Percentiles rank a stretch among this genome's conserved stretches.
Evolutionary conservation across 2,113 vertebrate species (phyloP).

Genomic region (Gorsachius goisagi): DNA sequence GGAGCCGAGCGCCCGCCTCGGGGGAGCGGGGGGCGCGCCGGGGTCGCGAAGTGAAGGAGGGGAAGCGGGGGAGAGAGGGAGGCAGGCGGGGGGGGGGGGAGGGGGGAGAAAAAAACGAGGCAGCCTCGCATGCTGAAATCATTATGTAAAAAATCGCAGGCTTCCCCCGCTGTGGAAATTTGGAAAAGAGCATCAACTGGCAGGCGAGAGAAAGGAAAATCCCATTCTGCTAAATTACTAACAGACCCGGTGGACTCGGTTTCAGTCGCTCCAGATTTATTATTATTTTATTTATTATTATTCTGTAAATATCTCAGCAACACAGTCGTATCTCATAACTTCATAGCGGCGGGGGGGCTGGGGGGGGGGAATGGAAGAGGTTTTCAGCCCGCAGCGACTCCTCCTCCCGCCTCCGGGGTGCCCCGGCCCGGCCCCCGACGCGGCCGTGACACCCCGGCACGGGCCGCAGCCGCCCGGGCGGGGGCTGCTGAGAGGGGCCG

Average conservation of each 20-base stretch:
- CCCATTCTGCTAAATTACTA: constrained; percentile 79
- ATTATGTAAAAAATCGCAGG: constrained; percentile 74
- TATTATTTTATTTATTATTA: constrained; percentile 43
- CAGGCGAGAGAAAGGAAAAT: constrained; percentile 80
- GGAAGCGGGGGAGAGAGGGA: not conserved
- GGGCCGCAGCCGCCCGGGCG: too few species aligned
- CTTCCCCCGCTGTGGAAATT: constrained; percentile 82
- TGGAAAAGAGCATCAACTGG: constrained; percentile 78
- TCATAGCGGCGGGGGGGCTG: not conserved
- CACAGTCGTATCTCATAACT: not conserved
- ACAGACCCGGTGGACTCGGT: constrained; percentile 62
- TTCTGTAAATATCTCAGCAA: constrained; percentile 61
- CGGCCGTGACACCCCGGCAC: too few species aligned
- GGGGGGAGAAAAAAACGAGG: not conserved
- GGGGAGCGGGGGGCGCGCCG: not conserved
- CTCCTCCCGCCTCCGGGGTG: too few species aligned
- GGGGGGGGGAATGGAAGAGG: too few species aligned
- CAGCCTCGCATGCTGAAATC: constrained; percentile 73
- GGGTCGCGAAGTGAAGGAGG: not conserved
- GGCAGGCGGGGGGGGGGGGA: not conserved
- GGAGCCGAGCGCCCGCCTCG: not conserved
- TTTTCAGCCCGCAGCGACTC: too few species aligned
- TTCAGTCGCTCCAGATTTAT: constrained; percentile 51
- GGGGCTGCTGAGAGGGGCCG: not conserved
- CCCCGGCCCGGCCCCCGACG: too few species aligned